phyloP scores from a whole-genome alignment of 2,888 invertebrate species.

The Idaea dimidiata region DNA sequence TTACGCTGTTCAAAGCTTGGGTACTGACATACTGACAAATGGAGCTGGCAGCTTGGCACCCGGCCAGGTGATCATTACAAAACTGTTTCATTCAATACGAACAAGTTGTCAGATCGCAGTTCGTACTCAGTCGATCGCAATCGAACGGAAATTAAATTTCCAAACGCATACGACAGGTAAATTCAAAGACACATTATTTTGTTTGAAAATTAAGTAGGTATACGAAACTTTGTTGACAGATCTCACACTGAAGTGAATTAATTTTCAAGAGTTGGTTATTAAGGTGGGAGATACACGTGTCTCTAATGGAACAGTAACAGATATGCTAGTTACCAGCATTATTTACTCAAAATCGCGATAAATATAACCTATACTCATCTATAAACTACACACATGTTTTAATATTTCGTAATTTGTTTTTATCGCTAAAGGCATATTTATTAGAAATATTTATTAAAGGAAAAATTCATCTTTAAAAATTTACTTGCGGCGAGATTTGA shows the following conservation, averaged over 20 bases:
- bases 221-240: not conserved
- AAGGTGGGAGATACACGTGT: not conserved
- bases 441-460: too few species aligned
- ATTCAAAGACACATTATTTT: not conserved
- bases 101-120: slow-evolving; percentile 8
- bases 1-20: not conserved
- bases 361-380: too few species aligned
- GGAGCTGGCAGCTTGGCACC: slow-evolving; percentile 17
- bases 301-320: too few species aligned
- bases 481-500: too few species aligned
- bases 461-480: too few species aligned
- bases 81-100: slow-evolving; percentile 17
- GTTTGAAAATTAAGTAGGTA: not conserved
- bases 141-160: slow-evolving; percentile 34
- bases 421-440: too few species aligned
- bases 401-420: too few species aligned
- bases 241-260: not conserved
- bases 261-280: not conserved
- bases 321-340: too few species aligned
- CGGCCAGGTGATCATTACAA: slow-evolving; percentile 5
- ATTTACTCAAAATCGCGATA: too few species aligned
- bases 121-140: slow-evolving; percentile 8
- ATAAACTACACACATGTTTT: too few species aligned
- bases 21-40: slow-evolving; percentile 18
- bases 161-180: slow-evolving; percentile 1